Percentiles rank a stretch among this genome's conserved stretches.
phyloP scores from a whole-genome alignment of 2,888 invertebrate genomes.

The Hyppa rectilinea region DNA sequence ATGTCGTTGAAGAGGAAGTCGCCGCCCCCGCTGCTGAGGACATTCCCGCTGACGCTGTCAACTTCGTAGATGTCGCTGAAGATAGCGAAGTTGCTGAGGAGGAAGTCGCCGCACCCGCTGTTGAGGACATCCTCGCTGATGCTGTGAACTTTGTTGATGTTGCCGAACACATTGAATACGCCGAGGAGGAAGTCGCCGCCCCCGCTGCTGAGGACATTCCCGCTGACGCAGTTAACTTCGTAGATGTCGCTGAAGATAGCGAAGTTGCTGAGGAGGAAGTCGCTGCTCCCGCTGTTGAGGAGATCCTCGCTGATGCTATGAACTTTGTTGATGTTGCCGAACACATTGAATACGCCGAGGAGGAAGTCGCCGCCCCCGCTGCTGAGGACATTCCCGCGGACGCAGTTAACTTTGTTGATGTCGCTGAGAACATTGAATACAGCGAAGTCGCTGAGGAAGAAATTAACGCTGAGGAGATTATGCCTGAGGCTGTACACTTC shows the following conservation, averaged over 20 bases:
- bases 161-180: conserved; percentile 25
- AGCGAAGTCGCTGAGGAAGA: conserved; percentile 14
- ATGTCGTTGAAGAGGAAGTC: conserved; percentile 18
- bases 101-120: conserved; percentile 9
- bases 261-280: conserved; percentile 9
- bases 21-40: conserved; percentile 23
- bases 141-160: conserved; percentile 36
- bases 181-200: neutral
- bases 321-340: conserved; percentile 25
- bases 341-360: conserved; percentile 17
- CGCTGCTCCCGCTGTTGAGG: conserved; percentile 5
- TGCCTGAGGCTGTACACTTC: conserved; percentile 33
- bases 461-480: conserved; percentile 18
- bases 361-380: neutral
- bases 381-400: conserved; percentile 23
- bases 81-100: conserved; percentile 19
- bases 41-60: conserved; percentile 29
- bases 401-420: conserved; percentile 26
- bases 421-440: conserved; percentile 14
- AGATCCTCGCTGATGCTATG: conserved; percentile 22
- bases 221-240: conserved; percentile 28
- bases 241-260: conserved; percentile 11
- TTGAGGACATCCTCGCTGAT: conserved; percentile 19
- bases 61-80: conserved; percentile 48
- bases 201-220: conserved; percentile 4